phyloP scores from a whole-genome alignment of 2,888 invertebrate species.

The Aleiodes alternator region DNA sequence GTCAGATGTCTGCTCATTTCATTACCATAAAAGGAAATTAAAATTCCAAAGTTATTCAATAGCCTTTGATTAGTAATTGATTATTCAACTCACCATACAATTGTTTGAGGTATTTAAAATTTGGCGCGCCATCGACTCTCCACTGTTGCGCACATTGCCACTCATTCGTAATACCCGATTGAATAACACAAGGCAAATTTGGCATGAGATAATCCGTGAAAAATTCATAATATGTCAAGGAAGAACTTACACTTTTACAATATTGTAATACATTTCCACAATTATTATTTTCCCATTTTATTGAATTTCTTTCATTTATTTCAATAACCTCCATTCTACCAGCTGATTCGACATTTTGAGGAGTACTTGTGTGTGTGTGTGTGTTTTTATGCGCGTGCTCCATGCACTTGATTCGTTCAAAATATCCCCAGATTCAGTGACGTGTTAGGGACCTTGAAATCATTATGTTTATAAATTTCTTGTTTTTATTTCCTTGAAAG shows the following conservation, averaged over 20 bases:
- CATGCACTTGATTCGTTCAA: background rate
- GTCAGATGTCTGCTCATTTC: no score
- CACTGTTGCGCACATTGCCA: constrained; percentile 84
- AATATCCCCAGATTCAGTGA: constrained; percentile 12
- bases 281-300: constrained; percentile 8
- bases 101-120: constrained; percentile 80
- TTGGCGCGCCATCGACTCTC: constrained; percentile 77
- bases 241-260: constrained; percentile 33
- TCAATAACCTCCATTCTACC: constrained; percentile 41
- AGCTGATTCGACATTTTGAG: constrained; percentile 29
- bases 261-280: constrained; percentile 20
- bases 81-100: constrained; percentile 62
- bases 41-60: background rate
- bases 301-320: constrained; percentile 26
- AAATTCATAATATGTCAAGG: constrained; percentile 67
- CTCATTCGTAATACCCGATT: constrained; percentile 77
- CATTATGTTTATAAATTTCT: background rate
- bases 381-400: no score
- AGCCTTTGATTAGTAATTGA: no score
- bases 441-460: background rate
- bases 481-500: no score
- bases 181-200: constrained; percentile 83
- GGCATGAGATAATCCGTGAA: constrained; percentile 66
- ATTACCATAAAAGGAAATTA: no score
- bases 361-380: background rate